Base-by-base conservation (phyloP, 2,797 vertebrate species). In the Loris lydekkerianus region DNA sequence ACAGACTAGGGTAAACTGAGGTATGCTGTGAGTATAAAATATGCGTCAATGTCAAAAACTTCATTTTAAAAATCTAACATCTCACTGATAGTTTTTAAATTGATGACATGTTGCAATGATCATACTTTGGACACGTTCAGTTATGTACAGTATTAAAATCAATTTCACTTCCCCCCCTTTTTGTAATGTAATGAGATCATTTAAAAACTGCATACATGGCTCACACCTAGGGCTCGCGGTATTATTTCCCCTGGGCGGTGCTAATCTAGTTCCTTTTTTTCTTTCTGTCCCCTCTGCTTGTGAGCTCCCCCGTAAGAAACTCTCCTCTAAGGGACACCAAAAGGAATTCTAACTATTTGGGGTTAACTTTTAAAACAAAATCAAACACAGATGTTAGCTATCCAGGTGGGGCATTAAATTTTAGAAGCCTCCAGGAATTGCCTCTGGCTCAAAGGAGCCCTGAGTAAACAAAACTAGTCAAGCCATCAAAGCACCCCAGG, bases 271-370 rank as follows among this genome's bases (percentile, higher is more conserved):
- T 53, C 60, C 10, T 11, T 40, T 58, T 15, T 23, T 49, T 9
- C 53, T 85, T 29, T 92, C 75, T 25, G 53, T 73, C 76, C 53
- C 53, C 37, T 72, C 63, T 89, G 70, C 72, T 56, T 80, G 1
- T 81, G n/a, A 31, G 27, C 56, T 1, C 5, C 53, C 65, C 2
- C 0, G 21, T 75, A 46, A 84, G 65, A 90, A 91, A 60, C 23
- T 61, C 78, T 85, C 81, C 81, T 94, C 49, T 0, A 1, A 94
- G 97, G 87, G 70, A 97, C 93, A 97, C 21, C 14, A 89, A 72
- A 93, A 98, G 96, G 97, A 98, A 98, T 98, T 72, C 95, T 63
- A 97, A 98, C 96, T 98, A 98, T 97, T 98, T 93, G 80, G 93
- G 93, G 95, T 97, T 97, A 97, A 97, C 88, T 95, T 97, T 97